phyloP scores from a whole-genome alignment of 2,797 vertebrate species.

The Trichosurus vulpecula region DNA sequence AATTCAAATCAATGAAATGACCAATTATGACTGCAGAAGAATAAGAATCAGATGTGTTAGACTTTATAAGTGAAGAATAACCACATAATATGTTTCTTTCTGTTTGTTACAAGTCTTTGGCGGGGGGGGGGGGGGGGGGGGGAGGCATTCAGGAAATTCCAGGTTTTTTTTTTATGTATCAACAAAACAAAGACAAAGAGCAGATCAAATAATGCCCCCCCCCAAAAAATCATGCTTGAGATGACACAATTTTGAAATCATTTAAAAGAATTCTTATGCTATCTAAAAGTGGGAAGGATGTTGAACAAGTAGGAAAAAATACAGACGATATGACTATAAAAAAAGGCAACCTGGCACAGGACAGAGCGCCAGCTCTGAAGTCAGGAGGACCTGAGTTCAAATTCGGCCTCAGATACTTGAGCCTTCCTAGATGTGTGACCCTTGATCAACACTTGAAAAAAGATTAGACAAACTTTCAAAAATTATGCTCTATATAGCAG shows the following conservation, averaged over 20 bases:
- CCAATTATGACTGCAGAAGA: no score
- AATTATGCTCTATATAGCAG: no score
- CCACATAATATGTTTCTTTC: neutral
- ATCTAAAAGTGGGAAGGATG: neutral
- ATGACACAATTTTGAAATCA: neutral
- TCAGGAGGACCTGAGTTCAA: no score
- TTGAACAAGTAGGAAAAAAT: neutral
- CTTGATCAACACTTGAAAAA: no score
- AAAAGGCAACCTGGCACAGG: no score
- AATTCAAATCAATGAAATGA: no score
- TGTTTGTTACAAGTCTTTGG: neutral
- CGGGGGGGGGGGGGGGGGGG: fast-evolving
- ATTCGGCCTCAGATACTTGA: no score
- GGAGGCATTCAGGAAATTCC: neutral
- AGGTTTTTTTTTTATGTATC: neutral
- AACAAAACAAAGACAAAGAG: neutral
- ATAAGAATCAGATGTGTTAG: neutral
- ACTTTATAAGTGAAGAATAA: neutral
- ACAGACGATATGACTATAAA: no score
- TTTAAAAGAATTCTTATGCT: neutral
- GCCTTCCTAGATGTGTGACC: no score
- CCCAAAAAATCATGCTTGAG: neutral
- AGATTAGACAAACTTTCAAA: no score
- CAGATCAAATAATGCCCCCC: neutral
- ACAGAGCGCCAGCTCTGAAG: no score